Evolutionary conservation across 2,113 vertebrate genomes (phyloP).

Genomic region (Anseranas semipalmata): DNA sequence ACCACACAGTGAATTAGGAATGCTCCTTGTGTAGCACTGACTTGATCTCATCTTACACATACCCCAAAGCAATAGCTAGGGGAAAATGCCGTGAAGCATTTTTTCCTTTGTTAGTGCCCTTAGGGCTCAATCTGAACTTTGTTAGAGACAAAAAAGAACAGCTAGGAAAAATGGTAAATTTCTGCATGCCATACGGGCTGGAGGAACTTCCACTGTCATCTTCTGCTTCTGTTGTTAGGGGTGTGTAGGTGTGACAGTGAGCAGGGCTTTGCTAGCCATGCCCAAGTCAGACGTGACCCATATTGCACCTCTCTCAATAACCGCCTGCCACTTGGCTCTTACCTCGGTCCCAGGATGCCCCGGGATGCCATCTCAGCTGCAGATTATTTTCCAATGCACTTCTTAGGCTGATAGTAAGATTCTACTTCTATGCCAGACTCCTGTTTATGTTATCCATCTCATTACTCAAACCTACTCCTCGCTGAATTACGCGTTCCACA

Average conservation of each 20-base stretch:
- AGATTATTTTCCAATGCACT: background rate
- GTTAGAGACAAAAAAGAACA: slow-evolving; percentile 61
- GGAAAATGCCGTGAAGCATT: slow-evolving; percentile 67
- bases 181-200: background rate
- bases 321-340: background rate
- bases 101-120: slow-evolving; percentile 67
- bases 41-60: slow-evolving; percentile 71
- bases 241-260: background rate
- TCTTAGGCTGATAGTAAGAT: background rate
- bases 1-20: slow-evolving; percentile 49
- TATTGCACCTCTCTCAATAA: background rate
- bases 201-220: background rate
- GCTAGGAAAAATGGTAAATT: slow-evolving; percentile 43
- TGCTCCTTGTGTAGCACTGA: slow-evolving; percentile 24
- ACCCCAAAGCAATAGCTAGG: slow-evolving; percentile 62
- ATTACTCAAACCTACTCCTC: background rate
- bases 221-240: background rate
- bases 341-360: background rate
- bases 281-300: background rate
- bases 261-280: background rate
- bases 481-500: background rate
- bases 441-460: background rate
- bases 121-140: slow-evolving; percentile 66
- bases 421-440: background rate
- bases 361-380: background rate